Evolutionary conservation across 2,888 invertebrate species (phyloP).

Genomic region (Pyrrhosoma nymphula): DNA sequence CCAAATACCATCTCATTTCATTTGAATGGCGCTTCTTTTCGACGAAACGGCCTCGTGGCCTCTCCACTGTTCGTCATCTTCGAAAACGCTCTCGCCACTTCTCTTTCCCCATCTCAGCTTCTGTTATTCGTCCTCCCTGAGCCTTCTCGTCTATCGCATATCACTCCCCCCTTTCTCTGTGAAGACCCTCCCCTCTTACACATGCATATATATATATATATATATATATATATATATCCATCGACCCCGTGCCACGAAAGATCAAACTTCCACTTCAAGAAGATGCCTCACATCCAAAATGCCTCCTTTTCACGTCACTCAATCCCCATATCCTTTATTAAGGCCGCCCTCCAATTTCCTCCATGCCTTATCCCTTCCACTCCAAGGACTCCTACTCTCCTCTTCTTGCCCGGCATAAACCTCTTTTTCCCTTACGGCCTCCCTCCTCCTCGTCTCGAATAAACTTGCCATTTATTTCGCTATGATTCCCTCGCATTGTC

Average conservation of each 20-base stretch:
- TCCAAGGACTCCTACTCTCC: background rate
- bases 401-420: background rate
- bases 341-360: background rate
- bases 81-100: background rate
- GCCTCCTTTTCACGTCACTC: conserved; percentile 38
- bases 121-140: background rate
- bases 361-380: background rate
- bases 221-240: background rate
- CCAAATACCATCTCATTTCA: background rate
- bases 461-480: conserved; percentile 5
- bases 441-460: background rate
- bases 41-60: background rate
- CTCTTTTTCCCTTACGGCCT: background rate
- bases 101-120: background rate
- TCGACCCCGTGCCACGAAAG: conserved; percentile 35
- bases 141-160: background rate
- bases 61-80: background rate
- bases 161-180: background rate
- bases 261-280: conserved; percentile 38
- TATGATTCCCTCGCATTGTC: background rate
- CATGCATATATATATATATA: background rate
- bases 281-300: conserved; percentile 42
- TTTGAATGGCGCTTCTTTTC: background rate
- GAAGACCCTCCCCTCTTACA: background rate
- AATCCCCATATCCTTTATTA: background rate